These are phyloP conservation scores for Hyaena hyaena DNA, from an alignment of 2,113 vertebrate genomes.

Conservation along the genomic window DNA sequence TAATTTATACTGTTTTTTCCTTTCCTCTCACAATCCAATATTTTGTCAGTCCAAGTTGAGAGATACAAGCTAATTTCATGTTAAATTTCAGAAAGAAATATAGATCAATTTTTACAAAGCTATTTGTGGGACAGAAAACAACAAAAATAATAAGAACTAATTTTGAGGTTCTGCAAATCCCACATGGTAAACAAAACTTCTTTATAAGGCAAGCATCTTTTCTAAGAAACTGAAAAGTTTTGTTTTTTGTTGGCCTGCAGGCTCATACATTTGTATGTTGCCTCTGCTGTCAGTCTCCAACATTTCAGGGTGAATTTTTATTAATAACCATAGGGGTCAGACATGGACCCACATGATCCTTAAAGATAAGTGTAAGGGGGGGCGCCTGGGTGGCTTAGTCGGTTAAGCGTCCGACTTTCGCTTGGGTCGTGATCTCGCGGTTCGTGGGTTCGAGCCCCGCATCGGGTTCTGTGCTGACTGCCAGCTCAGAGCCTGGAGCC, in stretches of 20 bases:
- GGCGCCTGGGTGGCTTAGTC: too few species aligned
- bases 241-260: neutral
- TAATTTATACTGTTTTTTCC: neutral
- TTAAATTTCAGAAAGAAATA: conserved; percentile 6
- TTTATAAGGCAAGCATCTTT: neutral
- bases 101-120: neutral
- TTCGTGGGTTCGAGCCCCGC: too few species aligned
- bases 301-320: neutral
- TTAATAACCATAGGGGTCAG: conserved; percentile 4
- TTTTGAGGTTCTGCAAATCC: neutral
- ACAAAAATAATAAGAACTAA: neutral
- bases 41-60: conserved; percentile 11
- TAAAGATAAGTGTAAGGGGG: neutral
- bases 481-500: too few species aligned
- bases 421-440: too few species aligned
- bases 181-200: neutral
- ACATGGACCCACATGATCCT: neutral
- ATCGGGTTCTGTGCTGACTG: too few species aligned
- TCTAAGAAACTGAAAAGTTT: neutral
- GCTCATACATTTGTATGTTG: neutral
- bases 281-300: neutral
- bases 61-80: conserved; percentile 3
- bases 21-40: neutral
- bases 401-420: too few species aligned
- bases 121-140: neutral